phyloP scores from a whole-genome alignment of 2,797 vertebrate species.

The Lepus townsendii region DNA sequence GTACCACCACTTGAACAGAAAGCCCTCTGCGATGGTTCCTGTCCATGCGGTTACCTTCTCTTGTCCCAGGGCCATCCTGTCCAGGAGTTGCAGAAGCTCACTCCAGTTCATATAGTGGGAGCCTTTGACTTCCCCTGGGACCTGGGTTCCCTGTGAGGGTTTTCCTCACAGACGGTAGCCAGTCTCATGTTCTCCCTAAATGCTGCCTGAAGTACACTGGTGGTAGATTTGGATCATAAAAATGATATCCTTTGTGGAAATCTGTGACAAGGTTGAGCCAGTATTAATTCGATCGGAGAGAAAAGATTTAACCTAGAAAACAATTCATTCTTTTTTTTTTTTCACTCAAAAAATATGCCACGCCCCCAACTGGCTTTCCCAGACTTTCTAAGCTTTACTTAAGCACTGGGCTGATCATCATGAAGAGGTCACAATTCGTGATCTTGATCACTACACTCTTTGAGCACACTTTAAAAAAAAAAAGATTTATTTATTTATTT shows the following conservation, averaged over 20 bases:
- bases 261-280: background rate
- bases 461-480: too few species aligned
- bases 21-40: conserved; percentile 94
- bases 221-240: conserved; percentile 95
- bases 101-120: conserved; percentile 94
- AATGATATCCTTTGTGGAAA: conserved; percentile 90
- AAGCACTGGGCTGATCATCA: background rate
- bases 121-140: conserved; percentile 94
- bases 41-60: conserved; percentile 95
- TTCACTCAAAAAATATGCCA: background rate
- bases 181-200: conserved; percentile 97
- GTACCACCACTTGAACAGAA: conserved; percentile 97
- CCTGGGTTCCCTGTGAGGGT: conserved; percentile 93
- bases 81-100: conserved; percentile 93
- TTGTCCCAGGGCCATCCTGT: conserved; percentile 90
- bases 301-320: background rate
- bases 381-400: background rate
- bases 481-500: too few species aligned
- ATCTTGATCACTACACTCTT: background rate
- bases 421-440: background rate
- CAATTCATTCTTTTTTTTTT: background rate
- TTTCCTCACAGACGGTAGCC: conserved; percentile 96
- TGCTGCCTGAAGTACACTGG: conserved; percentile 94
- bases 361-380: background rate
- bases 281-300: background rate